Conservation (phyloP, 1,140 invertebrate species). For the Orchestia grillus region DNA sequence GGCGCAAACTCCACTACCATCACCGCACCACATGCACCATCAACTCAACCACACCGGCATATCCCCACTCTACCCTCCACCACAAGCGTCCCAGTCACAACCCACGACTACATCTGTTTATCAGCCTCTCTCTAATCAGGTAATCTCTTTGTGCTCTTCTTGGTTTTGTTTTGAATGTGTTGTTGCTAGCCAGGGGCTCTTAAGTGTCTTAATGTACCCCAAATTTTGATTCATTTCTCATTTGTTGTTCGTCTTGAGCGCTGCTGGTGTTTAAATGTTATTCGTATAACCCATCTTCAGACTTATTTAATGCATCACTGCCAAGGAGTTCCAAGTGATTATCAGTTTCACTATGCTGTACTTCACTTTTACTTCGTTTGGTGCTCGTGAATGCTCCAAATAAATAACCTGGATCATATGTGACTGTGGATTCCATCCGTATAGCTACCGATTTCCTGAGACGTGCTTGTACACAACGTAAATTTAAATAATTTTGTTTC, state of each 20-base stretch:
- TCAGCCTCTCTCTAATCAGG: slow-evolving; percentile 49
- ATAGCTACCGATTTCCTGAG: background rate
- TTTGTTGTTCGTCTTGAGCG: background rate
- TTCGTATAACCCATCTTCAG: background rate
- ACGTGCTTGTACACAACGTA: background rate
- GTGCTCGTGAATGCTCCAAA: background rate
- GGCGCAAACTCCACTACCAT: slow-evolving; percentile 18
- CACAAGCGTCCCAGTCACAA: slow-evolving; percentile 36
- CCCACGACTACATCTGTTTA: slow-evolving; percentile 40
- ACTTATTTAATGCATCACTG: background rate
- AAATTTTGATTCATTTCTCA: background rate
- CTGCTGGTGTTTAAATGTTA: background rate
- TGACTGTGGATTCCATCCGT: background rate
- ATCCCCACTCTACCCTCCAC: slow-evolving; percentile 20
- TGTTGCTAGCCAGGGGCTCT: slow-evolving; percentile 11
- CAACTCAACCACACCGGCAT: slow-evolving; percentile 28
- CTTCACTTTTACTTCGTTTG: background rate
- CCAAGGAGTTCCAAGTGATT: background rate
- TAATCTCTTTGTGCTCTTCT: slow-evolving; percentile 31
- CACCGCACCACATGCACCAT: slow-evolving; percentile 27
- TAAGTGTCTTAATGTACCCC: slow-evolving; percentile 14
- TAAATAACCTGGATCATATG: background rate
- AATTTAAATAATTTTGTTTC: background rate
- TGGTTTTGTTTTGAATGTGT: slow-evolving; percentile 26
- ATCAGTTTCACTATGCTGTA: background rate